A percentile compares a stretch with the other conserved stretches of the same genome.
Conservation (phyloP, 2,888 invertebrate species). For the Kryphioiulus occultus region DNA sequence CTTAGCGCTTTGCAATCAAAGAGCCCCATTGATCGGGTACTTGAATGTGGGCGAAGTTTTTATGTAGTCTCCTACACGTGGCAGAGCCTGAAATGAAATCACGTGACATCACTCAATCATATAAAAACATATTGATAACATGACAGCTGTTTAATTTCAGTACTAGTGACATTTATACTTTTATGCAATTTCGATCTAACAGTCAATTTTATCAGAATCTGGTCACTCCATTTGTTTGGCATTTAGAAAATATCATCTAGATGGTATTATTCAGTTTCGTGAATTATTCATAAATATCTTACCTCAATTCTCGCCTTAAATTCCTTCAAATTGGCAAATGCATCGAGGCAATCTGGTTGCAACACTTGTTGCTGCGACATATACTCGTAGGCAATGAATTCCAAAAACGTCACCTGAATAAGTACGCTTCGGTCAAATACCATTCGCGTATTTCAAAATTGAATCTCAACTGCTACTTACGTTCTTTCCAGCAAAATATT, state of each 20-base stretch:
- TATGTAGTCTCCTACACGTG: constrained; percentile 37
- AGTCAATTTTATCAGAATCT: too few relatives aligned
- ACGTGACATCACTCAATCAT: too few relatives aligned
- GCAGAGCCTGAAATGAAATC: constrained; percentile 31
- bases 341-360: neutral
- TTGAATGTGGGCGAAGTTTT: constrained; percentile 45
- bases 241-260: too few relatives aligned
- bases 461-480: neutral
- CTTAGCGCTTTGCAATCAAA: too few relatives aligned
- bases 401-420: constrained; percentile 44
- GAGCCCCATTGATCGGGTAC: constrained; percentile 29
- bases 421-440: neutral
- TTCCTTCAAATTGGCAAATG: constrained; percentile 47
- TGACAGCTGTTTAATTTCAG: too few relatives aligned
- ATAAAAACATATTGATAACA: too few relatives aligned
- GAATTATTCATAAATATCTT: neutral
- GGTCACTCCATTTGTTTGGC: too few relatives aligned
- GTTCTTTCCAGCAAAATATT: neutral
- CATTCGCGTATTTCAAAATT: neutral
- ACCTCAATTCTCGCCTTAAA: constrained; percentile 33
- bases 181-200: too few relatives aligned
- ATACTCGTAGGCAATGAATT: constrained; percentile 48
- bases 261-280: too few relatives aligned
- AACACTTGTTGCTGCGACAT: constrained; percentile 28
- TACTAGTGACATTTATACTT: too few relatives aligned